Conservation (phyloP, 2,113 vertebrate species). For the Mirounga angustirostris region DNA sequence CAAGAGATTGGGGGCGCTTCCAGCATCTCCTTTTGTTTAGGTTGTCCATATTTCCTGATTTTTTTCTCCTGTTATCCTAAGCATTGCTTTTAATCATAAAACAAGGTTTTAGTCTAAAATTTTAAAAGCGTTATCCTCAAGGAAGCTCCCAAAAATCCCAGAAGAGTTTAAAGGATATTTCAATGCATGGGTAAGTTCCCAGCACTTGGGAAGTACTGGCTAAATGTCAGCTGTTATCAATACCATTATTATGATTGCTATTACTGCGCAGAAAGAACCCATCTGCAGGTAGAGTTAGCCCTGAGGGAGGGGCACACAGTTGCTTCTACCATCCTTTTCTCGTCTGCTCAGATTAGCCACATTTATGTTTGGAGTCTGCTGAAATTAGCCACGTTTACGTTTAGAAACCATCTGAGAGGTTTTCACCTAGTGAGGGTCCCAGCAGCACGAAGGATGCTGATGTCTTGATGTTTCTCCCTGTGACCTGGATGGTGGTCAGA, state of each 20-base stretch:
- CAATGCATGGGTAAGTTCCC: not conserved
- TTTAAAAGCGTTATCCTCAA: not conserved
- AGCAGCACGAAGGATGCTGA: not conserved
- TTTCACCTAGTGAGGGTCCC: not conserved
- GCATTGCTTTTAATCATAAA: not conserved
- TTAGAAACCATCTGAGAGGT: not conserved
- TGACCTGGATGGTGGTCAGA: not conserved
- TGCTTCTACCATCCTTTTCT: not conserved
- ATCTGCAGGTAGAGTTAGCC: not conserved
- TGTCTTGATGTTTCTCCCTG: not conserved
- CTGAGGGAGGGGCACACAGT: not conserved
- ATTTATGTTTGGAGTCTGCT: not conserved
- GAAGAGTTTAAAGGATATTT: not conserved
- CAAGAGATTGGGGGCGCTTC: not conserved
- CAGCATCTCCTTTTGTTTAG: not conserved
- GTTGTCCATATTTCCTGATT: not conserved
- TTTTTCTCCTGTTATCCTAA: not conserved
- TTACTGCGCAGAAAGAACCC: not conserved
- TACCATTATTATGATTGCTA: not conserved
- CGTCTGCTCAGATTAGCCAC: not conserved
- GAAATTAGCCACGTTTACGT: not conserved
- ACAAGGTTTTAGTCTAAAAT: not conserved
- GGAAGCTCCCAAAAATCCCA: constrained; percentile 3
- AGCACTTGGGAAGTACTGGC: not conserved
- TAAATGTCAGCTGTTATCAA: not conserved